These are phyloP conservation scores for Platypus cylindrus DNA, from an alignment of 2,888 invertebrate species.

Conservation along the genomic window DNA sequence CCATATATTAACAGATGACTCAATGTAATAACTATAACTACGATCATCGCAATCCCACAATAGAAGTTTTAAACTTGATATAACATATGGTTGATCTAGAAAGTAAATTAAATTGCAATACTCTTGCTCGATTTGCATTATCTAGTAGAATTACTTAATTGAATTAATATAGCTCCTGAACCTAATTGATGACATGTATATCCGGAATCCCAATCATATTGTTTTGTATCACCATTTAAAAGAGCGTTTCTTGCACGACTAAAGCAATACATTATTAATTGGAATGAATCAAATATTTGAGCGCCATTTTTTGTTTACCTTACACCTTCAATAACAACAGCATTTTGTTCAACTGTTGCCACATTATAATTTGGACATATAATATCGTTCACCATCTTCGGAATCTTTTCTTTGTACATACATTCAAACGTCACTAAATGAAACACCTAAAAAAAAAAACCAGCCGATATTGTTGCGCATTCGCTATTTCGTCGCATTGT, in stretches of 20 bases:
- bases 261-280: conserved; percentile 10
- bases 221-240: conserved; percentile 86
- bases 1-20: conserved; percentile 83
- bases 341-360: conserved; percentile 79
- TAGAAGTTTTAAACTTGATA: conserved; percentile 79
- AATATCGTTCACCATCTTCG: conserved; percentile 62
- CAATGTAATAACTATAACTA: conserved; percentile 91
- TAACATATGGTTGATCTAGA: conserved; percentile 78
- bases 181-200: conserved; percentile 96
- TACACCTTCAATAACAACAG: conserved; percentile 93
- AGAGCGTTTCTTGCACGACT: conserved; percentile 86
- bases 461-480: background rate
- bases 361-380: conserved; percentile 81
- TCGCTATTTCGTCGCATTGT: conserved; percentile 4
- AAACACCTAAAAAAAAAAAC: conserved; percentile 58
- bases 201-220: conserved; percentile 98
- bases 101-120: background rate
- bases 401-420: conserved; percentile 63
- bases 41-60: conserved; percentile 97
- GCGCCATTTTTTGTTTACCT: conserved; percentile 35
- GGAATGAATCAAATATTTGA: background rate
- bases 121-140: background rate
- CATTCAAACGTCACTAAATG: conserved; percentile 91
- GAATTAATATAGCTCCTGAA: conserved; percentile 87
- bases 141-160: conserved; percentile 49